These are phyloP conservation scores for Oncorhynchus gorbuscha DNA, from an alignment of 2,113 vertebrate genomes.

Conservation along the genomic window DNA sequence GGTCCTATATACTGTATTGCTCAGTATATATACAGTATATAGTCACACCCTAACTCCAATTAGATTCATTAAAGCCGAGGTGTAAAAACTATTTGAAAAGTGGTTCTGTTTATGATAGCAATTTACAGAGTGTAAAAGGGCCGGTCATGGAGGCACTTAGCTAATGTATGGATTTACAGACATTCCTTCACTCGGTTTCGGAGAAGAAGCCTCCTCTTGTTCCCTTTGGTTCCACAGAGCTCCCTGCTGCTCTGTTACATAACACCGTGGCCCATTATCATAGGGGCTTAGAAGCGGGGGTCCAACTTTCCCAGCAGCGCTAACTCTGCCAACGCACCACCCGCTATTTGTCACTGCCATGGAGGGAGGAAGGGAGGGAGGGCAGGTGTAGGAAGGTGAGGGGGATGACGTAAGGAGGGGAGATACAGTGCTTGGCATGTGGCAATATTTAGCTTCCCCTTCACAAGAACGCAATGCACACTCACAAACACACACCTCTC, in stretches of 20 bases:
- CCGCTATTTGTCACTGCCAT: constrained; percentile 1
- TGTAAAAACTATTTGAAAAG: constrained; percentile 3
- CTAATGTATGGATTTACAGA: constrained; percentile 50
- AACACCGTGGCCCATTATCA: constrained; percentile 53
- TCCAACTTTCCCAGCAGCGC: constrained; percentile 30
- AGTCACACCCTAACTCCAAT: too few species aligned
- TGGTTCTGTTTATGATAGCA: background rate
- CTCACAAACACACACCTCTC: constrained; percentile 15
- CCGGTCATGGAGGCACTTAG: constrained; percentile 15
- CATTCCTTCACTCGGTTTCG: constrained; percentile 54
- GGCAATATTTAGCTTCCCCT: background rate
- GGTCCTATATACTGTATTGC: too few species aligned
- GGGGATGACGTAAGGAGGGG: too few species aligned
- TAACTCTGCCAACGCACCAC: constrained; percentile 9
- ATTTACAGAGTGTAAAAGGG: constrained; percentile 41
- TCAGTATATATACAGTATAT: too few species aligned
- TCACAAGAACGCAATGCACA: background rate
- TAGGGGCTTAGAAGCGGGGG: constrained; percentile 49
- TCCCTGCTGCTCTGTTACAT: constrained; percentile 44
- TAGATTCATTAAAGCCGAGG: background rate
- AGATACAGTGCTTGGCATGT: background rate
- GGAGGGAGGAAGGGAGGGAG: background rate
- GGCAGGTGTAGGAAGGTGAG: too few species aligned
- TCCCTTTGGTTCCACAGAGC: constrained; percentile 17
- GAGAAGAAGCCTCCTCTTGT: constrained; percentile 50